Conservation (phyloP, 2,797 vertebrate genomes). For the Silurus aristotelis region DNA sequence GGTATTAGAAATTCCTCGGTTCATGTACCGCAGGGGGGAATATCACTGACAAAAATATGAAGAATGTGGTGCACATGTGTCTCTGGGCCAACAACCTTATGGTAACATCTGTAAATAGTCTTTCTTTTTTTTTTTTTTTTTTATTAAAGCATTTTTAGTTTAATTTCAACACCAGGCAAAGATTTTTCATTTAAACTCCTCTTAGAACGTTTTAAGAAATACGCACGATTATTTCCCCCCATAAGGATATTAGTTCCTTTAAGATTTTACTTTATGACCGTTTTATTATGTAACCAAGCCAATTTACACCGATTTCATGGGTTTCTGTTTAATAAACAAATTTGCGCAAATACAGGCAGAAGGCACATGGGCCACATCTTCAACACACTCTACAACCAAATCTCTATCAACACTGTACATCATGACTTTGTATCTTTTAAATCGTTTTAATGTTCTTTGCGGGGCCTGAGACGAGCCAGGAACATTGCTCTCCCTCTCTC, state of each 20-base stretch:
- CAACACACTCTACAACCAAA: constrained; percentile 7
- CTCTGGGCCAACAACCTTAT: not conserved
- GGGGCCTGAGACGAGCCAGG: constrained; percentile 52
- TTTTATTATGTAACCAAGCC: not conserved
- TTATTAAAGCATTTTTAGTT: not conserved
- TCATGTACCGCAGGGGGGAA: too few species aligned
- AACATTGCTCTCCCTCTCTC: constrained; percentile 27
- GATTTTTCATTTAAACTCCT: not conserved
- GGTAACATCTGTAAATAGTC: not conserved
- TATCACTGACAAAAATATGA: not conserved
- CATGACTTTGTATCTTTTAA: constrained; percentile 60
- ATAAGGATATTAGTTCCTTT: not conserved
- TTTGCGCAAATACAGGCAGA: not conserved
- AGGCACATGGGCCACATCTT: not conserved
- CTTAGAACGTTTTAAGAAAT: not conserved
- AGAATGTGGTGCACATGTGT: not conserved
- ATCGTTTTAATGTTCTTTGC: constrained; percentile 70
- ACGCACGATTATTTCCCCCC: not conserved
- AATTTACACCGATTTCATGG: not conserved
- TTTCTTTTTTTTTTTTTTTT: not conserved
- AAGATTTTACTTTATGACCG: not conserved
- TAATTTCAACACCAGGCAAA: not conserved
- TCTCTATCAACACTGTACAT: constrained; percentile 38
- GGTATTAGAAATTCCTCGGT: not conserved
- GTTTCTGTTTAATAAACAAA: not conserved